Evolutionary conservation across 37 sponge, comb jelly and placozoan species (phyloP), one percentile per base, ranked within the genome.

Genomic region (Oscarella lobularis): DNA sequence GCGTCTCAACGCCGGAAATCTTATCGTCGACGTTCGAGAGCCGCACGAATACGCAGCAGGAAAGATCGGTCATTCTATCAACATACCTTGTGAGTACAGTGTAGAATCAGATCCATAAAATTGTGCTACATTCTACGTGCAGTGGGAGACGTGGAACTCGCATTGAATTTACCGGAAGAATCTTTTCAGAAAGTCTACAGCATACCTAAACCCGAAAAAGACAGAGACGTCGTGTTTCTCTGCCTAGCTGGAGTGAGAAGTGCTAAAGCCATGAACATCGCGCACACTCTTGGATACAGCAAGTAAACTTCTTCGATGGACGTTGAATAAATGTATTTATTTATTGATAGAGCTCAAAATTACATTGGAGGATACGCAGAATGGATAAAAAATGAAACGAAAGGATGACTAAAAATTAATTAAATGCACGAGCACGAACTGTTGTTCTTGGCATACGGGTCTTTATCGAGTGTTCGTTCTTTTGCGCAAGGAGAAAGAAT

Each of bases 21-120:
- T 88, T 38, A 40, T 92, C 38, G 68, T 92, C 73, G 92, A 92
- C 79, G 92, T 92, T n/a, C 78, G 92, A 36, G 89, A 87, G 34
- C 90, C 86, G 0, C 39, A 41, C 55, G 92, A 92, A 39, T 74
- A 66, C 27, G 73, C 85, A 30, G 67, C 66, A 41, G 92, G 92
- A 31, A 36, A 4, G 1, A 80, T 91, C 48, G 80, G 80, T 27
- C 65, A 78, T n/a, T 38, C 92, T 31, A 72, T 92, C 39, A 88
- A 92, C 74, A 70, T 92, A 14, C 92, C 92, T 39, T 78, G 90
- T 90, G 76, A 55, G 86, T 36, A 20, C 33, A 3, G 2, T 3
- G 36, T 39, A 66, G 9, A 4, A 48, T 75, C 76, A 66, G 30
- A 3, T 75, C 35, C 60, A 48, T 9, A 48, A 48, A 48, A 27